Evolutionary conservation across 2,888 invertebrate genomes (phyloP).

Genomic region (Dastarcus helophoroides): DNA sequence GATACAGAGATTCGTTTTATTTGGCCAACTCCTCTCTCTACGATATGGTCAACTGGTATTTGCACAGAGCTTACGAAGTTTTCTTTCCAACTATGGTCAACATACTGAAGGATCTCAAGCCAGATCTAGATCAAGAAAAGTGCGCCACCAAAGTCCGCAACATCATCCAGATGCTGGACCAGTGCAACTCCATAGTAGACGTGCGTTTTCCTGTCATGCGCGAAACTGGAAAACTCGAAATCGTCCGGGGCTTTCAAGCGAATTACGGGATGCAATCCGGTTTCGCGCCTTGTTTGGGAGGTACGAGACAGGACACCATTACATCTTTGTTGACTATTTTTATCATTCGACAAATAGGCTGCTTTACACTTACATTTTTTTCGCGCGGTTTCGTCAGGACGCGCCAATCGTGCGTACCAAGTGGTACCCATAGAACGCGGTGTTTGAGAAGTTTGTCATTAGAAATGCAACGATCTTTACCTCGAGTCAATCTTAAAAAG

Average conservation of each 20-base stretch:
- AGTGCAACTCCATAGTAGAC: constrained; percentile 29
- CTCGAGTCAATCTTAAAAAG: no score
- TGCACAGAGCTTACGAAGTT: constrained; percentile 28
- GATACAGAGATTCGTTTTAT: constrained; percentile 29
- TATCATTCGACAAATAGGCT: no score
- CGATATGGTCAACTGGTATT: constrained; percentile 31
- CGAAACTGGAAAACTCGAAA: constrained; percentile 24
- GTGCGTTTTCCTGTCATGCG: constrained; percentile 26
- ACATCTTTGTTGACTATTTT: no score
- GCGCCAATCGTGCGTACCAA: no score
- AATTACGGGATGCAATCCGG: constrained; percentile 26
- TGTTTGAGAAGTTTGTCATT: no score
- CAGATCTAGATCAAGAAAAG: constrained; percentile 14
- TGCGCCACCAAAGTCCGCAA: constrained; percentile 20
- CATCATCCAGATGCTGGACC: constrained; percentile 25
- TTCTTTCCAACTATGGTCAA: constrained; percentile 18
- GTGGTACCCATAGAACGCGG: no score
- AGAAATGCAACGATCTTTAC: no score
- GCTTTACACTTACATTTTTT: no score
- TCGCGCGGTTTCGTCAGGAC: no score
- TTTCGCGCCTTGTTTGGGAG: constrained; percentile 24
- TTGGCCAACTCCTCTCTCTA: constrained; percentile 31
- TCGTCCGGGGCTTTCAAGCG: constrained; percentile 30
- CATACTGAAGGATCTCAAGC: neutral
- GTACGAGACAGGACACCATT: no score